Base-by-base conservation (phyloP, 2,797 vertebrate genomes). In the Percopsis omiscomaycus region DNA sequence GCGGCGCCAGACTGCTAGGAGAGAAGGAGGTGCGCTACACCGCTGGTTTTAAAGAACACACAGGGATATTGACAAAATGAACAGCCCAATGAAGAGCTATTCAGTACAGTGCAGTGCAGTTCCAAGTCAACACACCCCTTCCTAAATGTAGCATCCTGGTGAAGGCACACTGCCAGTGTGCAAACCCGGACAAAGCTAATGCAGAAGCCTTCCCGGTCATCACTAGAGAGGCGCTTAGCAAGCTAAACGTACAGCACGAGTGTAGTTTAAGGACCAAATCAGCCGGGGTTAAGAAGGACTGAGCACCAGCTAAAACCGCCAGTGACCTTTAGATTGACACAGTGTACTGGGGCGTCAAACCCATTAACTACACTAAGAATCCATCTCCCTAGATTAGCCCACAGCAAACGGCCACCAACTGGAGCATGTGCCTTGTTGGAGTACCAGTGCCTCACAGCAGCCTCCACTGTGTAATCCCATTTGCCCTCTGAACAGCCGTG, bases 271-370 rank as follows among this genome's bases (percentile, higher is more conserved):
- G 62, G 56, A 81, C 64, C 69, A 77, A 81, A 83, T 75, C 69
- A 60, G 70, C 37, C 62, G 3, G 69, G 66, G 78, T 74, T 50
- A 72, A 81, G 69, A 81, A 71, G 73, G 58, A 66, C 66, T 64
- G 5, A 42, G 69, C 63, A 66, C 12, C 51, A 77, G 73, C 73
- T 61, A 16, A 75, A 75, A 82, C 84, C 75, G 52, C 50, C 63
- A 69, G 37, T 81, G 84, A 88, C 84, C 84, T 88, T 82, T 87
- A 84, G 84, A 88, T 82, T 87, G 80, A 78, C 85, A 85, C 82
- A 74, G 83, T 80, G 84, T 83, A 81, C 82, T 50, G 55, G 77
- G 85, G 84, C 88, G 81, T 83, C 72, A 60, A 83, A 79, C 50
- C 76, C 75, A 83, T 88, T 85, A 80, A 83, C 68, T 76, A 79